Base-by-base conservation (phyloP, 2,113 vertebrate genomes). In the Prunella himalayana region DNA sequence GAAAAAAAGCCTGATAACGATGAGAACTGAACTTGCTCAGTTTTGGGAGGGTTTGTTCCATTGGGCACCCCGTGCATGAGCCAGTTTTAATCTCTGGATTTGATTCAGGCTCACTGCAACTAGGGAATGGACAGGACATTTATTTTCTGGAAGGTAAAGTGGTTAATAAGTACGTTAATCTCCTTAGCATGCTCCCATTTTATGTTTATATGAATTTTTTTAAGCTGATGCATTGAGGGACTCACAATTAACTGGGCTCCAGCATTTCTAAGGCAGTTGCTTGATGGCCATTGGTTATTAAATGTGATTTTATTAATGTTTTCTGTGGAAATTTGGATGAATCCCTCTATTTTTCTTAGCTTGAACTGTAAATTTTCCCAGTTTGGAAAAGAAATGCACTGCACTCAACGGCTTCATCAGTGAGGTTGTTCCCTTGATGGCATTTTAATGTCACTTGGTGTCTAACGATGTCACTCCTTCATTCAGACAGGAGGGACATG, bases 391-490 rank as follows among this genome's bases (percentile, higher is more conserved):
- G n/a, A 57, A 75, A 33, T 15, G 9, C 9, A 7, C 17, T 20
- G 3, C 20, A 35, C 37, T 63, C 66, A 23, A 19, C 0, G 1
- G 11, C 45, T 69, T 45, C 63, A 60, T 53, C 63, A 33, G 47
- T 5, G 47, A 53, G 27, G 42, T 20, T 25, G 17, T 70, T 25
- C 65, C 13, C 64, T 44, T 31, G 60, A 30, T 59, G 78, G 42
- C 31, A 42, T 82, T 90, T 89, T 87, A 50, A 75, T 75, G 39
- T 41, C 79, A 18, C 61, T 79, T 66, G 39, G 24, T 35, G 35
- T 66, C 88, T 93, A 84, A 93, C 4, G 78, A 27, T 66, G 78
- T 59, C 57, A 42, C 84, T 94, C 88, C 88, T 91, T 93, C 92
- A 63, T 84, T 81, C 4, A 18, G 73, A 59, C 51, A 66, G 82